Conservation (phyloP, 2,113 vertebrate genomes). For the Hydrochoerus hydrochaeris region DNA sequence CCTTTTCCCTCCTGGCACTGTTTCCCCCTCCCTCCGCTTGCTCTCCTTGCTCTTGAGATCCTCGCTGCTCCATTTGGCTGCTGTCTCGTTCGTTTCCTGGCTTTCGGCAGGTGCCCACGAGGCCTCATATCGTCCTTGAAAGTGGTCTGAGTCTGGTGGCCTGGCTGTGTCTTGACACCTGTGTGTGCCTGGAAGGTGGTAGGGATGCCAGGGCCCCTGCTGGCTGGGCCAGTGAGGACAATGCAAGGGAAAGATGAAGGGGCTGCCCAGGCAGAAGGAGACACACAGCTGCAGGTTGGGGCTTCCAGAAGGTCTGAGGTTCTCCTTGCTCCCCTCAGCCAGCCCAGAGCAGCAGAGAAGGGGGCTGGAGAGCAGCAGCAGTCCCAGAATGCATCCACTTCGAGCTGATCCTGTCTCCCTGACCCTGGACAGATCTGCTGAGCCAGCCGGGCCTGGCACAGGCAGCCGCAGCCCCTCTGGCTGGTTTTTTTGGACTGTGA, state of each 20-base stretch:
- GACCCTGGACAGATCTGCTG: not conserved
- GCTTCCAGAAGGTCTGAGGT: not conserved
- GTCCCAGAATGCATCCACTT: not conserved
- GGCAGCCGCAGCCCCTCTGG: not conserved
- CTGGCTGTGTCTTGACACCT: not conserved
- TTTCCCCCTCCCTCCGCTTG: not conserved
- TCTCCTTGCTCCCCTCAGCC: not conserved
- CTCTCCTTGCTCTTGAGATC: not conserved
- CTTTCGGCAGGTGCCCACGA: fast-evolving
- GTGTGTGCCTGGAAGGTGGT: not conserved
- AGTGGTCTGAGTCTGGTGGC: not conserved
- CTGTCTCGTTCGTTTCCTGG: not conserved
- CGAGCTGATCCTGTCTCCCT: not conserved
- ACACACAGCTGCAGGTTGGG: not conserved
- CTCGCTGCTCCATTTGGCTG: not conserved
- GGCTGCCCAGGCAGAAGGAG: not conserved
- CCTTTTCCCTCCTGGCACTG: not conserved
- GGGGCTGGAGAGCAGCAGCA: not conserved
- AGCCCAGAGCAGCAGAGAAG: not conserved
- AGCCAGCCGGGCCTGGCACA: not conserved
- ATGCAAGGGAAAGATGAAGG: not conserved
- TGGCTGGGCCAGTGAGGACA: too few relatives aligned
- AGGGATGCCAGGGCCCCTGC: fast-evolving
- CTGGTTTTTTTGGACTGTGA: not conserved
- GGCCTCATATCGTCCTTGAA: fast-evolving